Evolutionary conservation across 2,113 vertebrate species (phyloP).

Genomic region (Eonycteris spelaea): DNA sequence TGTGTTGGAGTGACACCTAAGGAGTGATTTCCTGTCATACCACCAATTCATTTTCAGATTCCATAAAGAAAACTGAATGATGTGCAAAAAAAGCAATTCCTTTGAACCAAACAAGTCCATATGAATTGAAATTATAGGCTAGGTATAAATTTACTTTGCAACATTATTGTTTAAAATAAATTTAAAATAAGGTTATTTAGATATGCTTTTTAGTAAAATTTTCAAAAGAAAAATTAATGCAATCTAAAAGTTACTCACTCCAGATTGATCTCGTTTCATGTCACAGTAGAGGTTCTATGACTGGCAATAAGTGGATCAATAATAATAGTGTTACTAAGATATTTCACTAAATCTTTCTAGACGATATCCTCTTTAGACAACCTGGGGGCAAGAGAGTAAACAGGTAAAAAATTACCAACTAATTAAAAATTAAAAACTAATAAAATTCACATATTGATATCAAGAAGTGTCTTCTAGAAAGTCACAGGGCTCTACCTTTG

Average conservation of each 20-base stretch:
- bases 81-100: background rate
- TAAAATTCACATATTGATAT: background rate
- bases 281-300: background rate
- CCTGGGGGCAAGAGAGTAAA: background rate
- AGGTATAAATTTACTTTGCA: background rate
- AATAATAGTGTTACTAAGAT: background rate
- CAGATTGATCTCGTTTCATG: background rate
- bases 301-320: background rate
- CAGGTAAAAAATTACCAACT: background rate
- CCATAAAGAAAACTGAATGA: background rate
- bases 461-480: background rate
- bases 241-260: background rate
- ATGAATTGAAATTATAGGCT: background rate
- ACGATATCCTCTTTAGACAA: background rate
- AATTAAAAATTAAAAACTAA: background rate
- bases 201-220: background rate
- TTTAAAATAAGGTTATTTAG: background rate
- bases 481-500: background rate
- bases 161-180: background rate
- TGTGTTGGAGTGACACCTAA: background rate
- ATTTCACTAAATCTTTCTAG: background rate
- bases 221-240: conserved; percentile 4
- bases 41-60: background rate
- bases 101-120: background rate
- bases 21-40: conserved; percentile 21